A percentile compares a stretch with the other conserved stretches of the same genome.
Evolutionary conservation across 1,140 invertebrate species (phyloP).

Genomic region (Brachionus koreanus): DNA sequence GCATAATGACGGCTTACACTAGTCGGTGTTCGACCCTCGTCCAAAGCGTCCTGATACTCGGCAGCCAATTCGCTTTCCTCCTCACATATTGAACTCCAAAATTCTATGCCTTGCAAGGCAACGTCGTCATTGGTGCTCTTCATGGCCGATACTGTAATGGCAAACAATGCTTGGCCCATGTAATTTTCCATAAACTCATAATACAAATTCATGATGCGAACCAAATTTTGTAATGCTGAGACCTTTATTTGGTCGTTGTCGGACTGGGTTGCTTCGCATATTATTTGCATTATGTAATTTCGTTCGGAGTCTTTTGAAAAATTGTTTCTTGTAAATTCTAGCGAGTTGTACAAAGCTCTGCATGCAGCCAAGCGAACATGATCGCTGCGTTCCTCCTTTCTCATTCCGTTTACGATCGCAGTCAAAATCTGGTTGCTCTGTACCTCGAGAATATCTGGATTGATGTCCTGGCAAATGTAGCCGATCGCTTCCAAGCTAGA

Average conservation of each 20-base stretch:
- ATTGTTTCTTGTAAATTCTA: constrained; percentile 97
- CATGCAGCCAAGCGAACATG: constrained; percentile 78
- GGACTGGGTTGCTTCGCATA: constrained; percentile 74
- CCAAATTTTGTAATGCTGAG: constrained; percentile 91
- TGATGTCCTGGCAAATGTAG: constrained; percentile 76
- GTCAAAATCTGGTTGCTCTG: constrained; percentile 95
- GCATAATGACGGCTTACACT: constrained; percentile 84
- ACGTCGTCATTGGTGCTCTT: constrained; percentile 92
- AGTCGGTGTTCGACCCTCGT: constrained; percentile 75
- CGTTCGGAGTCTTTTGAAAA: constrained; percentile 95
- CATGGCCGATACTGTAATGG: constrained; percentile 97
- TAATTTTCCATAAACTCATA: constrained; percentile 99
- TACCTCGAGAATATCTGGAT: constrained; percentile 80
- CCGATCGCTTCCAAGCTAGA: constrained; percentile 93
- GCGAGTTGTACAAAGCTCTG: constrained; percentile 89
- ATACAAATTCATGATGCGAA: constrained; percentile 97
- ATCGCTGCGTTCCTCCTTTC: constrained; percentile 68
- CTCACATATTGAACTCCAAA: constrained; percentile 99
- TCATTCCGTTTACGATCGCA: constrained; percentile 97
- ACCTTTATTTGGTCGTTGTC: constrained; percentile 77
- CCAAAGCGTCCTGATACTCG: constrained; percentile 52
- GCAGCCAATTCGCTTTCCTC: constrained; percentile 75
- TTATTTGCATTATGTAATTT: constrained; percentile 99
- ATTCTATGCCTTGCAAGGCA: constrained; percentile 96
- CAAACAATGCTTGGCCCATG: constrained; percentile 95